Evolutionary conservation across 2,797 vertebrate species (phyloP), one percentile per base, ranked within the genome.

Genomic region (Bryconaethiops microstoma): DNA sequence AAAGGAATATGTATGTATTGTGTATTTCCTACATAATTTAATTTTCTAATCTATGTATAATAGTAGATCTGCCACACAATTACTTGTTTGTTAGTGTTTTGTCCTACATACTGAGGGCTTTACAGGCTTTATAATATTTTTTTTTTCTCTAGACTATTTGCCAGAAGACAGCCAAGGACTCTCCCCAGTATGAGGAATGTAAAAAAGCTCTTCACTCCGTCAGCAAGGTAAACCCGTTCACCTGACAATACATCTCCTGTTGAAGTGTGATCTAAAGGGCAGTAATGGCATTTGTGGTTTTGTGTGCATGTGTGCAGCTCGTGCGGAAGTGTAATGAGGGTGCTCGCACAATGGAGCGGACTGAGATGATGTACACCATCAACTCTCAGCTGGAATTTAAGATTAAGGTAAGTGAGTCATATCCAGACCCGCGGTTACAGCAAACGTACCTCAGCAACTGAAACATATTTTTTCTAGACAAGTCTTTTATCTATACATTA

Each of bases 281-380:
- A 10, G 6, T 29, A 72, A 17, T 21, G 21, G 48, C 75, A 42
- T 59, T 17, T 78, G 48, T 73, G 65, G 8, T 52, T 42, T 68
- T 79, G 23, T 74, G 19, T 59, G 77, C 86, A 99, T 79, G 23
- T 74, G 19, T 59, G 77, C 86, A 99, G 98, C 91, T 99, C 86
- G 98, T 99, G 17, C 94, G 97, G 10, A 94, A 97, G 48, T 99
- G 98, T 83, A 99, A 99, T 0, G 98, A 99, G 91, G 98, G 97
- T 0, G 97, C 98, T 77, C 95, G 96, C 60, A 98, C 92, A 12
- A 99, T 99, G 98, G 98, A 99, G 82, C 93, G 97, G 87, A 99
- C 96, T 0, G 98, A 99, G 87, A 97, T 99, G 98, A 97, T 99
- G 97, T 99, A 97, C 85, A 99, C 96, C 0, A 98, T 99, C 29